phyloP scores from a whole-genome alignment of 2,888 invertebrate genomes.

The Mycalesis mineus region DNA sequence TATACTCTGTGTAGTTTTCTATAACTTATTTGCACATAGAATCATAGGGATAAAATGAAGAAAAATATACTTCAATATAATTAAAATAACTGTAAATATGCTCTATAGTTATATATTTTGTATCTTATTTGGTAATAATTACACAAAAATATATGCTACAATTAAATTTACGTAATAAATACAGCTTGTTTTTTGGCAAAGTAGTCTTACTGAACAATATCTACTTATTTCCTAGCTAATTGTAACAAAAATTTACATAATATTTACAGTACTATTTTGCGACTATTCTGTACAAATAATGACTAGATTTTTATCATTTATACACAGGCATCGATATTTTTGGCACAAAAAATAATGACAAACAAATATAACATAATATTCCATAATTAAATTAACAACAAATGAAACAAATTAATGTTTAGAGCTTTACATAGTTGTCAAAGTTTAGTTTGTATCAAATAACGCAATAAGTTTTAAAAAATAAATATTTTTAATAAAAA shows the following conservation, averaged over 20 bases:
- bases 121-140: slow-evolving; percentile 42
- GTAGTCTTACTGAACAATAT: slow-evolving; percentile 29
- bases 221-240: slow-evolving; percentile 39
- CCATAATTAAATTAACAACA: not conserved
- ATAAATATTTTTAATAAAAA: not conserved
- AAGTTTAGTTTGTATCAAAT: too few species aligned
- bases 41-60: not conserved
- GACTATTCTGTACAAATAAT: slow-evolving; percentile 70
- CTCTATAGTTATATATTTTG: slow-evolving; percentile 41
- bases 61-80: not conserved
- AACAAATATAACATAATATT: slow-evolving; percentile 31
- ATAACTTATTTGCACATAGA: not conserved
- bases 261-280: slow-evolving; percentile 39
- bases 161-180: slow-evolving; percentile 48
- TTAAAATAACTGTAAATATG: slow-evolving; percentile 15
- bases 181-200: slow-evolving; percentile 38
- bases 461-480: too few species aligned
- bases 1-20: too few species aligned
- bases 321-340: slow-evolving; percentile 35
- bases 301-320: slow-evolving; percentile 53
- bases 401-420: not conserved
- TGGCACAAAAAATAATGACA: slow-evolving; percentile 17
- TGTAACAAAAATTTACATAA: slow-evolving; percentile 39
- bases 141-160: slow-evolving; percentile 69
- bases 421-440: not conserved